Percentiles rank a stretch among this genome's conserved stretches.
Conservation (phyloP, 1,140 invertebrate species). For the Trichomalopsis sarcophagae region DNA sequence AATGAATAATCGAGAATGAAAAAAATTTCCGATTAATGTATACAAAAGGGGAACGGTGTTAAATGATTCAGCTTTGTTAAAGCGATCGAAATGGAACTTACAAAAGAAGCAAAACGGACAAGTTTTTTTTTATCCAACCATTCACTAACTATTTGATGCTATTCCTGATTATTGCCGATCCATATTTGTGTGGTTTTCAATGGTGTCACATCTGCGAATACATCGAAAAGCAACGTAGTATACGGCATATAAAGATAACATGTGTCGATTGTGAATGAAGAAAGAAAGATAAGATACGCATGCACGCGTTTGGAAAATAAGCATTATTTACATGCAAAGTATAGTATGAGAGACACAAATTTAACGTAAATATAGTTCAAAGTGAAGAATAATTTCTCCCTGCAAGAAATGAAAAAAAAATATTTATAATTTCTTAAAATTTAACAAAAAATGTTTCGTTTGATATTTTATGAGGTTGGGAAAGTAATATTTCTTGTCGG, state of each 20-base stretch:
- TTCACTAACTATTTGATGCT: background rate
- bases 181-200: background rate
- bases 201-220: background rate
- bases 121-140: background rate
- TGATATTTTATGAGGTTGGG: background rate
- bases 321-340: constrained; percentile 93
- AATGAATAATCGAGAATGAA: background rate
- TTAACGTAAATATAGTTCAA: constrained; percentile 23
- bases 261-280: background rate
- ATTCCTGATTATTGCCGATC: background rate
- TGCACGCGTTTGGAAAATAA: constrained; percentile 79
- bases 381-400: constrained; percentile 32
- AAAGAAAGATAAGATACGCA: constrained; percentile 33
- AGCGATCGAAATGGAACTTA: constrained; percentile 15
- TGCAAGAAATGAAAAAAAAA: background rate
- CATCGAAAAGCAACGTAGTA: background rate
- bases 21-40: background rate
- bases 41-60: background rate
- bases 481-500: constrained; percentile 17
- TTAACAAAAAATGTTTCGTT: background rate
- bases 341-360: constrained; percentile 80
- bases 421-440: background rate
- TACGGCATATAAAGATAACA: background rate
- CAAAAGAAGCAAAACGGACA: constrained; percentile 8
- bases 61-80: background rate